A percentile compares a stretch with the other conserved stretches of the same genome.
phyloP scores from a whole-genome alignment of 2,888 invertebrate species.

The Chrysotoxum bicinctum region DNA sequence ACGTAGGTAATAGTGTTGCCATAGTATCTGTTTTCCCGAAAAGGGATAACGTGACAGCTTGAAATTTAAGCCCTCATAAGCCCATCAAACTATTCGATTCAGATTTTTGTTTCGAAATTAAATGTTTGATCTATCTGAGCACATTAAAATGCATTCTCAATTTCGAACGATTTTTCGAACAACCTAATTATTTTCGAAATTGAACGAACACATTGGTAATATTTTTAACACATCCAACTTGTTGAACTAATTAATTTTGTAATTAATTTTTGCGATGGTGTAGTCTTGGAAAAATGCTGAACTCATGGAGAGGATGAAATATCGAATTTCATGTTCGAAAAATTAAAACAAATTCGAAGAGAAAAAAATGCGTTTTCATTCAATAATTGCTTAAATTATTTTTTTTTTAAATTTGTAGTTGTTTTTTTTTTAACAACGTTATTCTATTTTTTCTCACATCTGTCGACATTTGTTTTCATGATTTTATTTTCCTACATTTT shows the following conservation, averaged over 20 bases:
- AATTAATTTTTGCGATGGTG: background rate
- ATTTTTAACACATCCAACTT: too few species aligned
- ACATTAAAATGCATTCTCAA: background rate
- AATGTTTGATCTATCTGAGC: too few species aligned
- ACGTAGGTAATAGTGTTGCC: constrained; percentile 1
- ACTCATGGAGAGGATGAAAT: background rate
- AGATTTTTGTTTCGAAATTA: background rate
- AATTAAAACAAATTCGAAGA: background rate
- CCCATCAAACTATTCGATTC: background rate
- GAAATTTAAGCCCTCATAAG: background rate
- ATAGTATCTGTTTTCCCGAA: background rate
- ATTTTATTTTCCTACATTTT: too few species aligned
- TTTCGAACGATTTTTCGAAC: background rate
- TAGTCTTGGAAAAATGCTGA: too few species aligned
- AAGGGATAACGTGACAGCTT: background rate
- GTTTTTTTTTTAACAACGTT: background rate
- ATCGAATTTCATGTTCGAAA: background rate
- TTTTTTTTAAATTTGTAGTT: too few species aligned
- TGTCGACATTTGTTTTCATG: too few species aligned
- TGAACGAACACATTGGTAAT: too few species aligned
- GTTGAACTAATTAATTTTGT: too few species aligned
- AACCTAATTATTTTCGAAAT: too few species aligned
- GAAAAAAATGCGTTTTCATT: too few species aligned
- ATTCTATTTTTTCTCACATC: too few species aligned
- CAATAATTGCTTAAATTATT: too few species aligned